Conservation (phyloP, 2,113 vertebrate genomes). For the Phalacrocorax aristotelis region DNA sequence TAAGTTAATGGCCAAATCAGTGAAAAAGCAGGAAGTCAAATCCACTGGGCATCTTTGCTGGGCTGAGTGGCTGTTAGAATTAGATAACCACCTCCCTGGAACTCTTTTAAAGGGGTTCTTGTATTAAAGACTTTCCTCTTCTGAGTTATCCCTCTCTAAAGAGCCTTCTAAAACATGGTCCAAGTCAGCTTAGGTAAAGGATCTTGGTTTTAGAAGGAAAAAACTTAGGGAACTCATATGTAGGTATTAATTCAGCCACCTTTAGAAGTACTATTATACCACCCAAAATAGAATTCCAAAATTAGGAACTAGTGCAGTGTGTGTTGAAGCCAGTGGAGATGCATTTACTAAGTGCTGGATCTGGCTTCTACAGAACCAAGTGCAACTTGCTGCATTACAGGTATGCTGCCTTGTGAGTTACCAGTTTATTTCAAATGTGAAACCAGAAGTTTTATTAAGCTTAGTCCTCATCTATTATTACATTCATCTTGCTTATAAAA, state of each 20-base stretch:
- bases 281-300: not conserved
- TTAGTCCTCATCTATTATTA: not conserved
- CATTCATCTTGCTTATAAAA: not conserved
- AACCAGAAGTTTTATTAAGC: not conserved
- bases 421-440: not conserved
- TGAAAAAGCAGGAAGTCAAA: not conserved
- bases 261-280: not conserved
- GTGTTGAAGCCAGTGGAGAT: not conserved
- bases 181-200: not conserved
- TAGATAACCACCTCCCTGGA: not conserved
- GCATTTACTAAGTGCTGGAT: not conserved
- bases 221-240: not conserved
- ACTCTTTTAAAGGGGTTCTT: not conserved
- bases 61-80: not conserved
- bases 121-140: not conserved
- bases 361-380: not conserved
- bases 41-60: not conserved
- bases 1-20: not conserved
- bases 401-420: not conserved
- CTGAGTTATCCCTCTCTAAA: not conserved
- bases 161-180: not conserved
- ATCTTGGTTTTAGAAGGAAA: not conserved
- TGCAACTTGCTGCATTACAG: not conserved
- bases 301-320: not conserved
- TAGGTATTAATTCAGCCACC: not conserved